Percentiles rank a stretch among this genome's conserved stretches.
Evolutionary conservation across 2,888 invertebrate species (phyloP).

Genomic region (Myathropa florea): DNA sequence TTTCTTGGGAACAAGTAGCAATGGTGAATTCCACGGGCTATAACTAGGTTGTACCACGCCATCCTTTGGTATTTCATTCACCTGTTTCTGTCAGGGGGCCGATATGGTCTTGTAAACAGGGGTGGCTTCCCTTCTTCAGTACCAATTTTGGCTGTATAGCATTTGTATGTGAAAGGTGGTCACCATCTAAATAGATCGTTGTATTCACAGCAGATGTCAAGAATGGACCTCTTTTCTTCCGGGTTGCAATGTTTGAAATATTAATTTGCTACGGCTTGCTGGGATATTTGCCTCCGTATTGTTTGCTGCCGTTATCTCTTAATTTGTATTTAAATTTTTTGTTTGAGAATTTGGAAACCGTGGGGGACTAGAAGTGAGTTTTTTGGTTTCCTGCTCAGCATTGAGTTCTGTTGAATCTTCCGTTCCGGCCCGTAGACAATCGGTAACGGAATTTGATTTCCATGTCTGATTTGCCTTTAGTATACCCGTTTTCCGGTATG

Average conservation of each 20-base stretch:
- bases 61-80: not conserved
- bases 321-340: no score
- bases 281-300: not conserved
- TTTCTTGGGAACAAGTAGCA: not conserved
- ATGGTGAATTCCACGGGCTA: not conserved
- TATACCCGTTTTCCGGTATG: no score
- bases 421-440: no score
- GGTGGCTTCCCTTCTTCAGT: conserved; percentile 16
- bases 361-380: no score
- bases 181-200: conserved; percentile 41
- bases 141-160: conserved; percentile 9
- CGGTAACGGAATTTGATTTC: no score
- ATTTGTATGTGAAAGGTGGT: conserved; percentile 23
- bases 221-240: conserved; percentile 21
- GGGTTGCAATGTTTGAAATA: not conserved
- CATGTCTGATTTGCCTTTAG: no score
- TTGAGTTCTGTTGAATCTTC: no score
- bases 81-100: no score
- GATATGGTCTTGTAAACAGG: not conserved
- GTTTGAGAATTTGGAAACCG: no score
- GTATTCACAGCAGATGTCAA: conserved; percentile 22
- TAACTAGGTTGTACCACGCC: no score
- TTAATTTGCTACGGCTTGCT: no score
- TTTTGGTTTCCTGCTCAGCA: no score
- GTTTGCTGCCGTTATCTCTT: not conserved